phyloP scores from a whole-genome alignment of 2,888 invertebrate genomes.

The Synanthedon tipuliformis region DNA sequence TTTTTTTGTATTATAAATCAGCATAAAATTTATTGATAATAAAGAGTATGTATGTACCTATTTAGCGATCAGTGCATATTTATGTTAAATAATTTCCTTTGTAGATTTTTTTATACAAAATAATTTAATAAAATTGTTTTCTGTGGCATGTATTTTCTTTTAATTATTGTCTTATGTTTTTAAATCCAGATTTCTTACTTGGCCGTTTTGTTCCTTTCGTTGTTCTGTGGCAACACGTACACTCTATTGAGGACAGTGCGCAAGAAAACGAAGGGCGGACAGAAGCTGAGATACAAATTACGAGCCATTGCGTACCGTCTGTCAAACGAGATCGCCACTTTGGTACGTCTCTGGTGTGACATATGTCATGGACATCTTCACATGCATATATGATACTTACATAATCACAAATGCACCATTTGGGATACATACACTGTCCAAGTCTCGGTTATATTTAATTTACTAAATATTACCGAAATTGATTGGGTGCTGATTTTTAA shows the following conservation, averaged over 20 bases:
- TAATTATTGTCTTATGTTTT: slow-evolving; percentile 29
- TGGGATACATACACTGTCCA: no score
- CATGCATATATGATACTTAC: no score
- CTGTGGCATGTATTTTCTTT: slow-evolving; percentile 32
- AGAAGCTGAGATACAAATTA: slow-evolving; percentile 72
- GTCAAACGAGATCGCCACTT: slow-evolving; percentile 51
- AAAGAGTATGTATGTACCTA: no score
- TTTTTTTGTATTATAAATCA: no score
- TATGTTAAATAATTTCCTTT: not conserved
- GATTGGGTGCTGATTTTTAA: no score
- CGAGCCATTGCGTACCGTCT: slow-evolving; percentile 63
- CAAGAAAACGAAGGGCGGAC: slow-evolving; percentile 77
- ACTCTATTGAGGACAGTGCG: slow-evolving; percentile 90
- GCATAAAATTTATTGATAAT: no score
- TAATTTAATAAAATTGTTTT: slow-evolving; percentile 44
- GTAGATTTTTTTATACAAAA: slow-evolving; percentile 7
- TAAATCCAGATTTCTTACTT: slow-evolving; percentile 79
- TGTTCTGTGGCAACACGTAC: slow-evolving; percentile 89
- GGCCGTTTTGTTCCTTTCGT: slow-evolving; percentile 83
- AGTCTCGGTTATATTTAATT: no score
- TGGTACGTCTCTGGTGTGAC: slow-evolving; percentile 44
- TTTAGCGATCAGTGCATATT: no score
- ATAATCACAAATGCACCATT: no score
- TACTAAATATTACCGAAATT: no score
- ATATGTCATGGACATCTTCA: not conserved